These are phyloP conservation scores for Muraenolepis orangiensis DNA, from an alignment of 2,797 vertebrate species.

Conservation along the genomic window DNA sequence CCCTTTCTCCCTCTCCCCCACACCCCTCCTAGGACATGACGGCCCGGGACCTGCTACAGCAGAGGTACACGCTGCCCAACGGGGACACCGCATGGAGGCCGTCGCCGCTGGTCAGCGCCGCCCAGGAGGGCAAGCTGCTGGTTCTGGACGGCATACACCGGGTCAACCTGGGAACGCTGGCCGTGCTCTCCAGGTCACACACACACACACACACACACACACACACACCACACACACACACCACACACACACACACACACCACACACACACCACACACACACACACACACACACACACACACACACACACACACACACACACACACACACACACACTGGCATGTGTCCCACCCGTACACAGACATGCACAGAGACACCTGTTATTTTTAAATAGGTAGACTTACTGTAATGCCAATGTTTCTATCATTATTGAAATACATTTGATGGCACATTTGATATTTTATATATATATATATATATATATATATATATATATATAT, in stretches of 20 bases:
- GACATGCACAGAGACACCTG: no score
- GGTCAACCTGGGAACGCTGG: conserved; percentile 88
- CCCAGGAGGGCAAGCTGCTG: conserved; percentile 88
- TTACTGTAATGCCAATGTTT: no score
- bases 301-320: no score
- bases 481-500: no score
- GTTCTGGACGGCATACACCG: conserved; percentile 91
- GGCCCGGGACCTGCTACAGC: conserved; percentile 90
- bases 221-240: not conserved
- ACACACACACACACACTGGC: no score
- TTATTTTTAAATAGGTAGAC: no score
- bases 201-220: not conserved
- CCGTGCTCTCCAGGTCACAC: conserved; percentile 90
- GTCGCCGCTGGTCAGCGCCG: conserved; percentile 87
- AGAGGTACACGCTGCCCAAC: conserved; percentile 89
- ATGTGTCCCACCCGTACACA: no score
- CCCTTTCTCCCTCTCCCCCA: not conserved
- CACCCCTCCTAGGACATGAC: conserved; percentile 86
- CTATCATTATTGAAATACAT: no score
- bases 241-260: not conserved
- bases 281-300: no score
- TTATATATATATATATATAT: no score
- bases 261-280: no score
- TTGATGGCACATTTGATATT: no score
- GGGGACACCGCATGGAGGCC: conserved; percentile 95